phyloP scores from a whole-genome alignment of 2,113 vertebrate genomes.

The Spermophilus dauricus region DNA sequence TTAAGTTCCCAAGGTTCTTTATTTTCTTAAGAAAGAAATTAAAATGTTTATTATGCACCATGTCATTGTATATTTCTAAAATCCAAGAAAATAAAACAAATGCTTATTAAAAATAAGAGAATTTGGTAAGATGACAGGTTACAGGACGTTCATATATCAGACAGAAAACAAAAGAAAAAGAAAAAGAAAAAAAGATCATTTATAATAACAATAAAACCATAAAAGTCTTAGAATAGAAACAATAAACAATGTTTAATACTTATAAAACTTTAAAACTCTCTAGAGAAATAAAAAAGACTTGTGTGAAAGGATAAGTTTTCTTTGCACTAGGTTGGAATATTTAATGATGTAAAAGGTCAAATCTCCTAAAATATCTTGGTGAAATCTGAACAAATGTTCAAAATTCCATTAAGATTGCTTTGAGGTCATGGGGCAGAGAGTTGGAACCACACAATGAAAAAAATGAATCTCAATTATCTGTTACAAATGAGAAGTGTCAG shows the following conservation, averaged over 20 bases:
- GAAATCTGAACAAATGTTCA: conserved; percentile 4
- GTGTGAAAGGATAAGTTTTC: background rate
- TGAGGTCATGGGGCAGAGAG: background rate
- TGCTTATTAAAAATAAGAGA: conserved; percentile 4
- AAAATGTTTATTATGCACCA: conserved; percentile 28
- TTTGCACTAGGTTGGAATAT: background rate
- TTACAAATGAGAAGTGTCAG: background rate
- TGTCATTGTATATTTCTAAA: background rate
- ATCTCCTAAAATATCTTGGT: background rate
- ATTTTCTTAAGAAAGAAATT: conserved; percentile 44
- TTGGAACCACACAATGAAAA: background rate
- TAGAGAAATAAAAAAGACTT: background rate
- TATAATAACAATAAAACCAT: background rate
- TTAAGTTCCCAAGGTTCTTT: background rate
- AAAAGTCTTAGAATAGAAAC: background rate
- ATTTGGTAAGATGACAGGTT: background rate
- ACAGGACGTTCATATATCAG: background rate
- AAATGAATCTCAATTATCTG: background rate
- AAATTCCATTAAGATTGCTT: background rate
- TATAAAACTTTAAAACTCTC: background rate
- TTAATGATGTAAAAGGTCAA: background rate
- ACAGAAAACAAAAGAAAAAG: background rate
- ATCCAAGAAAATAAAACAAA: background rate
- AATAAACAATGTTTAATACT: background rate
- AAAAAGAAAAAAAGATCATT: background rate